Evolutionary conservation across 2,888 invertebrate species (phyloP), one percentile per base, ranked within the genome.

Genomic region (Parapristionchus giblindavisi): DNA sequence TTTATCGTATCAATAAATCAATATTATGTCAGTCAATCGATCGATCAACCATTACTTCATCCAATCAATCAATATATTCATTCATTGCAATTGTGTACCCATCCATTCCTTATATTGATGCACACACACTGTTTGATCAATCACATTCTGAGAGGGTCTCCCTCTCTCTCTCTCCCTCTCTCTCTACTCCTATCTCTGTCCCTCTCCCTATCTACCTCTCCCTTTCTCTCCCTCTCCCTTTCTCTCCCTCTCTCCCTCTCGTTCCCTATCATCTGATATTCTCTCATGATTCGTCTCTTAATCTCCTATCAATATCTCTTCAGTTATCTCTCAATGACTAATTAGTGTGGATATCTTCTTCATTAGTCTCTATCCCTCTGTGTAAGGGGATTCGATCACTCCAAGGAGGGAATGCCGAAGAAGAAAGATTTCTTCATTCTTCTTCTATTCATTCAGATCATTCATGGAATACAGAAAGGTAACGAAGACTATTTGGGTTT

Each of bases 161-260:
- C 54, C 56, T 75, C 74, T 52, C 56, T 65, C 68, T 51, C 75
- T 43, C 68, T 68, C 75, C 54, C 58, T 75, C 66, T 65, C 75
- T 58, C 70, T 54, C 70, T 70, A 17, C 6, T 54, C 43, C 71
- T 66, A 54, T 52, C 40, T 56, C 60, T 52, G n/a, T 58, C 70
- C 34, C 58, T 70, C 48, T 43, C 68, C 52, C 56, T 56, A 14
- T 43, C 43, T 43, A 8, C 43, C 61, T 34, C 34, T 61, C 34
- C 65, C 74, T 65, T 21, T 66, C 29, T 65, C 43, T 65, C 34
- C 43, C 68, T 56, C 52, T 17, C 54, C 24, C 36, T 29, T n/a
- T 34, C 27, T 68, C 24, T 61, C 43, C 29, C 17, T 43, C 17
- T 43, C 43, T 43, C 43, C 17, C 43, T 43, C 43, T 43, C 43